These are phyloP conservation scores for Drosophila mauritiana DNA, from an alignment of 1,140 invertebrate species.

Conservation along the genomic window DNA sequence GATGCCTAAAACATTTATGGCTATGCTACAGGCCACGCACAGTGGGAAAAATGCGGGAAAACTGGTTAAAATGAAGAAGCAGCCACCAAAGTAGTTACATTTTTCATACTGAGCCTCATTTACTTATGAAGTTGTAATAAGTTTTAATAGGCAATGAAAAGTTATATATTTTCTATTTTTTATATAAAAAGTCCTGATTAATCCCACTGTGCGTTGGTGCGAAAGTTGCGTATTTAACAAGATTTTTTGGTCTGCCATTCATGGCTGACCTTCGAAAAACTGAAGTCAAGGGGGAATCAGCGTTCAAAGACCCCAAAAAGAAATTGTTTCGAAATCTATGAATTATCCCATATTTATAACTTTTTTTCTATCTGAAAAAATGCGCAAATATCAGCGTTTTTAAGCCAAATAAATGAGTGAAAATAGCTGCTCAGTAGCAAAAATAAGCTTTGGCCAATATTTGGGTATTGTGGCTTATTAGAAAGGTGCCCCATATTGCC, in stretches of 20 bases:
- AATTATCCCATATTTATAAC: too few relatives aligned
- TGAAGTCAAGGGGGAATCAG: neutral
- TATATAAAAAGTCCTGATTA: neutral
- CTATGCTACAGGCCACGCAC: too few relatives aligned
- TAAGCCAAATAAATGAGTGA: neutral
- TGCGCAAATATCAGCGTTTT: neutral
- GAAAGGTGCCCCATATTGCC: conserved; percentile 53
- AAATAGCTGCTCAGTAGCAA: neutral
- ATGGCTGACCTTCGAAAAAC: neutral
- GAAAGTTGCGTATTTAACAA: neutral
- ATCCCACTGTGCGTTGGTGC: neutral
- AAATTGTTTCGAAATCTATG: neutral
- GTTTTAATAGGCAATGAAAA: too few relatives aligned
- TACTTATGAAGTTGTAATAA: too few relatives aligned
- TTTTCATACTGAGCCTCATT: neutral
- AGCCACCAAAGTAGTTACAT: too few relatives aligned
- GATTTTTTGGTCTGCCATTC: neutral
- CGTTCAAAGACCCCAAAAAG: conserved; percentile 1
- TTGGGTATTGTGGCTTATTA: conserved; percentile 18
- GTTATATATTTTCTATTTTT: neutral
- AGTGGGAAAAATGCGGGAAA: neutral
- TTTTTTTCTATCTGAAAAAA: neutral
- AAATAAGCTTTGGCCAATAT: neutral
- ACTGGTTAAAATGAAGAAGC: neutral
- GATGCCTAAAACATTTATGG: neutral